Evolutionary conservation across 1,140 invertebrate species (phyloP), one percentile per base, ranked within the genome.

Genomic region (Phymastichus coffea): DNA sequence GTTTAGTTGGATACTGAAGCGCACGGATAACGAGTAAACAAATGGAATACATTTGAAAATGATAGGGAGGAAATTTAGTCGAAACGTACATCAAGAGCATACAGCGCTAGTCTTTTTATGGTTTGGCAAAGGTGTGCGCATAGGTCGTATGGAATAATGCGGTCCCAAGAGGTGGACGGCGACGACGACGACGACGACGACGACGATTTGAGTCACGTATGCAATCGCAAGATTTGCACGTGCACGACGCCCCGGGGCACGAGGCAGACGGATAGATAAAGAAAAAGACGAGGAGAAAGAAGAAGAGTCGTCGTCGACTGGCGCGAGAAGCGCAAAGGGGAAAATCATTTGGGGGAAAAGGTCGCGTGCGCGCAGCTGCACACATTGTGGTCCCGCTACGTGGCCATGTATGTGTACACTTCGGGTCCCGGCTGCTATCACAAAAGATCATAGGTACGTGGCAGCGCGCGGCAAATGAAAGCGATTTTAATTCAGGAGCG

Each of bases 131-230:
- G n/a, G n/a, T n/a, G n/a, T n/a, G n/a, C n/a, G n/a, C n/a, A n/a
- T n/a, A n/a, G n/a, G n/a, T n/a, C n/a, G n/a, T n/a, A n/a, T n/a
- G n/a, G n/a, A n/a, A n/a, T n/a, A n/a, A n/a, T n/a, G n/a, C n/a
- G n/a, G n/a, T n/a, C n/a, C n/a, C n/a, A n/a, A n/a, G n/a, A n/a
- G n/a, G n/a, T n/a, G n/a, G n/a, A n/a, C n/a, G n/a, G n/a, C n/a
- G n/a, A n/a, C n/a, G n/a, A n/a, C n/a, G n/a, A n/a, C n/a, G n/a
- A n/a, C n/a, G n/a, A n/a, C n/a, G n/a, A n/a, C n/a, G n/a, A n/a
- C n/a, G n/a, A n/a, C 38, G 47, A n/a, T 35, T 57, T 35, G 60
- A 61, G 52, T 56, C 43, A 57, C 44, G 46, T 43, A 53, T 48
- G 33, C 53, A 49, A 54, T 48, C 35, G 33, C 41, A 47, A 15